Evolutionary conservation across 2,113 vertebrate genomes (phyloP).

Genomic region (Cephalopholis sonnerati): DNA sequence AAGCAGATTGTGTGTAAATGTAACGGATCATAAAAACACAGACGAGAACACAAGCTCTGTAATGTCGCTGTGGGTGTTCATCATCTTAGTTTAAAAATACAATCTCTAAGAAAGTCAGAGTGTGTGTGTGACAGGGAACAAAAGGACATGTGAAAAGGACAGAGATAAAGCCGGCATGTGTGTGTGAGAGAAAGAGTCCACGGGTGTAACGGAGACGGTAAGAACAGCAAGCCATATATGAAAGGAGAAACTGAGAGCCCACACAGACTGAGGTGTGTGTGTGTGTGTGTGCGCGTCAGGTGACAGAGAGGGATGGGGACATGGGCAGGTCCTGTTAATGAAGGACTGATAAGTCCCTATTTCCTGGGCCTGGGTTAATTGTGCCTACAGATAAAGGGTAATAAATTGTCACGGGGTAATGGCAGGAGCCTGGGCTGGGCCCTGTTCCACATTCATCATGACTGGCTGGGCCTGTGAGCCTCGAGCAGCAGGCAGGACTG

Average conservation of each 20-base stretch:
- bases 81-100: constrained; percentile 5
- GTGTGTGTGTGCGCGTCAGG: constrained; percentile 48
- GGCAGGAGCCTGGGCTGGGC: constrained; percentile 72
- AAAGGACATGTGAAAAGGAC: constrained; percentile 29
- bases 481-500: constrained; percentile 40
- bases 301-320: constrained; percentile 82
- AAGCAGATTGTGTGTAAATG: constrained; percentile 7
- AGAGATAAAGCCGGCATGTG: constrained; percentile 17
- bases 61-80: constrained; percentile 1
- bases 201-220: not conserved
- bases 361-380: constrained; percentile 84
- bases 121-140: constrained; percentile 35
- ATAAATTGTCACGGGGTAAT: constrained; percentile 83
- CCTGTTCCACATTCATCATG: constrained; percentile 82
- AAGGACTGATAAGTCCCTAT: constrained; percentile 84
- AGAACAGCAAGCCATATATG: constrained; percentile 12
- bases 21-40: constrained; percentile 16
- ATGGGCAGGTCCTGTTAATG: constrained; percentile 80
- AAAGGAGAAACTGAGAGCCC: constrained; percentile 40
- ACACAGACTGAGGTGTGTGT: constrained; percentile 24
- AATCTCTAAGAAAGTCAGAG: constrained; percentile 21
- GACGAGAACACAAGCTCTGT: constrained; percentile 3
- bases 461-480: constrained; percentile 51
- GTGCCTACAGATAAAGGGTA: constrained; percentile 83
- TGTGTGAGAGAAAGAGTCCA: constrained; percentile 10